These are phyloP conservation scores for Andrena flavipes DNA, from an alignment of 2,888 invertebrate species.

Conservation along the genomic window DNA sequence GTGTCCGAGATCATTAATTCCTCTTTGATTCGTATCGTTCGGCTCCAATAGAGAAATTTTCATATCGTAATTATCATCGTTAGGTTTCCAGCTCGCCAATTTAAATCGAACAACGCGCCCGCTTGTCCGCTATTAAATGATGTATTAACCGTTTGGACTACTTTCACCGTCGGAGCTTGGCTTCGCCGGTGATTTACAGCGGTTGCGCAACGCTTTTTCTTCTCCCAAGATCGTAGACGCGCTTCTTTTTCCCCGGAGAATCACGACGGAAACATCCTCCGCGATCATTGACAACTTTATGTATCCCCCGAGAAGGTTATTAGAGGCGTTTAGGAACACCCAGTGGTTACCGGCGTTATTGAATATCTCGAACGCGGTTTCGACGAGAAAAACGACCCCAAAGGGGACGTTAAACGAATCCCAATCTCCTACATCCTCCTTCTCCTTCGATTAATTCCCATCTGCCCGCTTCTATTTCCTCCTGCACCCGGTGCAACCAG, in stretches of 20 bases:
- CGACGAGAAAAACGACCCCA: background rate
- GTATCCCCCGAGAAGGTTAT: background rate
- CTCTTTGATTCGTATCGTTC: constrained; percentile 31
- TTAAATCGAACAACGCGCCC: constrained; percentile 52
- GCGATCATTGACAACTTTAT: background rate
- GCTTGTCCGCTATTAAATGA: constrained; percentile 47
- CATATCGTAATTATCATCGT: constrained; percentile 62
- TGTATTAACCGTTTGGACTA: constrained; percentile 52
- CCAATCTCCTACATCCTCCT: background rate
- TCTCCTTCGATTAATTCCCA: constrained; percentile 35
- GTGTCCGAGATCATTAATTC: constrained; percentile 40
- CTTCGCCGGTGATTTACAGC: constrained; percentile 43
- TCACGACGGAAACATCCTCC: background rate
- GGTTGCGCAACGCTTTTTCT: constrained; percentile 36
- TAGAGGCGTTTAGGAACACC: background rate
- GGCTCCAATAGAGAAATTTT: constrained; percentile 55
- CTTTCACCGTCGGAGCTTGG: constrained; percentile 41
- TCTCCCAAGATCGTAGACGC: background rate
- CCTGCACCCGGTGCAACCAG: constrained; percentile 17
- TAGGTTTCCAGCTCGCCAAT: constrained; percentile 28
- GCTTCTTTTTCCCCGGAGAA: background rate
- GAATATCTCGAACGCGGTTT: too few relatives aligned
- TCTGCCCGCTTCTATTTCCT: constrained; percentile 27
- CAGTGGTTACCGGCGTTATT: background rate
- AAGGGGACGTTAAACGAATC: constrained; percentile 14